phyloP scores from a whole-genome alignment of 2,888 invertebrate genomes.

The Drosophila quasianomalipes region DNA sequence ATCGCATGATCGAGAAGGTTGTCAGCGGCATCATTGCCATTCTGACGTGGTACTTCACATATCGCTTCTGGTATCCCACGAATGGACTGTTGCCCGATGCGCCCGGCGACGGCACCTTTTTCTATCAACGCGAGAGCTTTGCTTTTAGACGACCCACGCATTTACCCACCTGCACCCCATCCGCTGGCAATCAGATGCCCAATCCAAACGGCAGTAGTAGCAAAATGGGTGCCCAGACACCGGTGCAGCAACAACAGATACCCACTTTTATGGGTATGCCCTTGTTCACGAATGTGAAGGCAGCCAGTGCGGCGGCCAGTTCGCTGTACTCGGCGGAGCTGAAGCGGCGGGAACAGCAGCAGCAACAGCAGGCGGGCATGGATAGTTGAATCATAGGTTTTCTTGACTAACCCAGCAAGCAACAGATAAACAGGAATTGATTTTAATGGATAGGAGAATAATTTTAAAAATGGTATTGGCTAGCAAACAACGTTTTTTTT shows the following conservation, averaged over 20 bases:
- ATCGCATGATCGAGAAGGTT: conserved; percentile 98
- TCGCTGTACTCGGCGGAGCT: conserved; percentile 49
- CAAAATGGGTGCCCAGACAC: conserved; percentile 11
- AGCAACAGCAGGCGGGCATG: conserved; percentile 27
- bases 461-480: conserved; percentile 48
- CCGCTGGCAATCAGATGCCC: conserved; percentile 36
- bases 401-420: conserved; percentile 17
- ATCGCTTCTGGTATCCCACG: conserved; percentile 91
- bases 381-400: conserved; percentile 48
- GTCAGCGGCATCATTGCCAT: conserved; percentile 94
- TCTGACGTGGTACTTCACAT: conserved; percentile 95
- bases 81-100: conserved; percentile 88
- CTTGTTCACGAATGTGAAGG: conserved; percentile 86
- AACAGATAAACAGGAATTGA: conserved; percentile 62
- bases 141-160: conserved; percentile 80
- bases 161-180: conserved; percentile 46
- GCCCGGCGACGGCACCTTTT: conserved; percentile 93
- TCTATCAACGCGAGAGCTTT: conserved; percentile 88
- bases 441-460: conserved; percentile 19
- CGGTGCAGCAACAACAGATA: conserved; percentile 67
- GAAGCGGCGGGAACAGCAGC: conserved; percentile 43
- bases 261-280: conserved; percentile 94
- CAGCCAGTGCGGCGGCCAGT: conserved; percentile 60
- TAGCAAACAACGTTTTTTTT: conserved; percentile 46
- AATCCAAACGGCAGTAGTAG: conserved; percentile 65